phyloP scores from a whole-genome alignment of 2,797 vertebrate species.

The Epinephelus malabaricus region DNA sequence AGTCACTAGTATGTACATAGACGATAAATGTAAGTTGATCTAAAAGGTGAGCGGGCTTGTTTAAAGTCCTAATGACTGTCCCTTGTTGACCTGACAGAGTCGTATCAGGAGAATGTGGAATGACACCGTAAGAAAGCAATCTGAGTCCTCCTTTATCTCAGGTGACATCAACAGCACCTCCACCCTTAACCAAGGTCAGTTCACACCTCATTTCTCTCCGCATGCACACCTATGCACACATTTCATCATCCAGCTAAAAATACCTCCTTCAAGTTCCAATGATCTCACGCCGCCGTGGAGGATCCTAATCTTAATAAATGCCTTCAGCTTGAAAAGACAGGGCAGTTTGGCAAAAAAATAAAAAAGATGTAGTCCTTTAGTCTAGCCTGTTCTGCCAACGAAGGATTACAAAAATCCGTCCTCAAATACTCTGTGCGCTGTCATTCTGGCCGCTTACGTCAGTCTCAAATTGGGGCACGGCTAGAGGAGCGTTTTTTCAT shows the following conservation, averaged over 20 bases:
- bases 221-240: constrained; percentile 76
- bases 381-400: constrained; percentile 60
- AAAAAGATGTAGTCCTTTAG: constrained; percentile 51
- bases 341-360: constrained; percentile 30
- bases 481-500: constrained; percentile 45
- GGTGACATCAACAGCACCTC: constrained; percentile 99
- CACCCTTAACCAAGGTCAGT: constrained; percentile 99
- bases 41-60: constrained; percentile 66
- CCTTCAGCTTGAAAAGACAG: constrained; percentile 59
- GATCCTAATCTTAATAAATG: constrained; percentile 66
- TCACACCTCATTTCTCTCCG: constrained; percentile 78
- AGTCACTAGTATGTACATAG: constrained; percentile 14
- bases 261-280: constrained; percentile 58
- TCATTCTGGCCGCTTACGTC: constrained; percentile 66
- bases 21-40: constrained; percentile 66
- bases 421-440: constrained; percentile 68
- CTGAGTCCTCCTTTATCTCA: constrained; percentile 99
- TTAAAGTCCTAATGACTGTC: constrained; percentile 80
- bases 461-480: constrained; percentile 66
- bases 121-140: constrained; percentile 99
- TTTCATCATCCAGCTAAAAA: constrained; percentile 79
- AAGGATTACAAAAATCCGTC: constrained; percentile 76
- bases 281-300: constrained; percentile 49
- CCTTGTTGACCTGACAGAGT: constrained; percentile 93
- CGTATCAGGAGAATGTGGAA: constrained; percentile 99